Evolutionary conservation across 2,888 invertebrate genomes (phyloP), one percentile per base, ranked within the genome.

Genomic region (Melolontha melolontha): DNA sequence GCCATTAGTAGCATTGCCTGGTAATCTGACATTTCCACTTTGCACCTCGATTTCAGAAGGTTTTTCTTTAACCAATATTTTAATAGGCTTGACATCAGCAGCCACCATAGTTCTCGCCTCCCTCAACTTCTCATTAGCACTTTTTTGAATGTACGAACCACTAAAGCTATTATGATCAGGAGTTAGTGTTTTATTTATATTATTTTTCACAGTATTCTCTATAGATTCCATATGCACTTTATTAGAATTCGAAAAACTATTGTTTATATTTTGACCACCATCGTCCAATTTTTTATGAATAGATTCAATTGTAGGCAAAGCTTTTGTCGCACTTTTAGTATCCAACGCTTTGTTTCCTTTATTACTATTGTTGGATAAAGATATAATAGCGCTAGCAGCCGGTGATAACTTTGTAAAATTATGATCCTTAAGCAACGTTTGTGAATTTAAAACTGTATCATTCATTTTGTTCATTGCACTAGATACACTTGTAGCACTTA

Each of bases 401-500:
- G 66, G 77, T 55, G 72, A 70, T 55, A 73, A 42, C 65, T 72
- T 75, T 1, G 77, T 70, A 34, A 79, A 63, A 50, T 78, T 80
- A 66, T 79, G 77, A 42, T 83, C 83, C 68, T 80, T 81, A 67
- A 82, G 80, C 40, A 83, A 68, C 16, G 83, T 82, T 71, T 82
- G 80, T 4, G 81, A 79, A 71, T 83, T 79, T 44, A 83, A 70
- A 55, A 83, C 83, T 5, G 82, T 81, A 67, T 83, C 81, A 75
- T 82, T 83, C 83, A 83, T 83, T 74, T 78, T 79, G 72, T 83
- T 83, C 64, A 83, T 81, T 17, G 83, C 83, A 47, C 80, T 78
- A 10, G 82, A 81, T 11, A 83, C 83, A 73, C 82, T 83, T 11
- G 81, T 83, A 22, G 82, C 82, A 69, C 82, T 83, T 52, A 83